Percentiles rank a stretch among this genome's conserved stretches.
Evolutionary conservation across 1,140 invertebrate genomes (phyloP).

Genomic region (Drosophila dunni): DNA sequence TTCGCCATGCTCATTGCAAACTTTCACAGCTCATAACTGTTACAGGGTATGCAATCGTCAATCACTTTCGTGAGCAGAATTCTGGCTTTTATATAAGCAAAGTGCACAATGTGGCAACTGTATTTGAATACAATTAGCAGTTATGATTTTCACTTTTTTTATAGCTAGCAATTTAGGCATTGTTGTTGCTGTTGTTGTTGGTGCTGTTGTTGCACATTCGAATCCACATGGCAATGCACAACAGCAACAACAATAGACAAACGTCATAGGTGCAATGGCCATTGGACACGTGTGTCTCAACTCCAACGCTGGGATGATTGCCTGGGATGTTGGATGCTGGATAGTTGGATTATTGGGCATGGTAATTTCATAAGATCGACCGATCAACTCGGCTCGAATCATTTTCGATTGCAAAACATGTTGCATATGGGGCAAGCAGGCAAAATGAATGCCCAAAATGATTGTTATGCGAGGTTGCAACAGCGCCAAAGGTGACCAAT

Average conservation of each 20-base stretch:
- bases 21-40: neutral
- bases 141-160: constrained; percentile 77
- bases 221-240: constrained; percentile 30
- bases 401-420: constrained; percentile 55
- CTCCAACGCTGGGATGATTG: constrained; percentile 37
- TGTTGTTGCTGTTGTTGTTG: constrained; percentile 25
- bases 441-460: constrained; percentile 36
- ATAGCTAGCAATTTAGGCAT: constrained; percentile 40
- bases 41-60: neutral
- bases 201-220: constrained; percentile 6
- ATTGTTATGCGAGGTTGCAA: constrained; percentile 35
- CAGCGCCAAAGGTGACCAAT: constrained; percentile 47
- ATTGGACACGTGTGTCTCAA: constrained; percentile 44
- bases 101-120: constrained; percentile 49
- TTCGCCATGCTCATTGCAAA: too few species aligned
- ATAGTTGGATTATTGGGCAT: constrained; percentile 20
- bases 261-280: constrained; percentile 39
- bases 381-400: constrained; percentile 39
- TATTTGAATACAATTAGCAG: constrained; percentile 77
- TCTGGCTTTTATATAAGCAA: constrained; percentile 48
- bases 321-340: constrained; percentile 42
- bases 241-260: constrained; percentile 13
- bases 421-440: constrained; percentile 30
- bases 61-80: neutral
- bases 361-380: constrained; percentile 43